A percentile compares a stretch with the other conserved stretches of the same genome.
These are phyloP conservation scores for Steinernema hermaphroditum DNA, from an alignment of 2,888 invertebrate genomes.

Conservation along the genomic window DNA sequence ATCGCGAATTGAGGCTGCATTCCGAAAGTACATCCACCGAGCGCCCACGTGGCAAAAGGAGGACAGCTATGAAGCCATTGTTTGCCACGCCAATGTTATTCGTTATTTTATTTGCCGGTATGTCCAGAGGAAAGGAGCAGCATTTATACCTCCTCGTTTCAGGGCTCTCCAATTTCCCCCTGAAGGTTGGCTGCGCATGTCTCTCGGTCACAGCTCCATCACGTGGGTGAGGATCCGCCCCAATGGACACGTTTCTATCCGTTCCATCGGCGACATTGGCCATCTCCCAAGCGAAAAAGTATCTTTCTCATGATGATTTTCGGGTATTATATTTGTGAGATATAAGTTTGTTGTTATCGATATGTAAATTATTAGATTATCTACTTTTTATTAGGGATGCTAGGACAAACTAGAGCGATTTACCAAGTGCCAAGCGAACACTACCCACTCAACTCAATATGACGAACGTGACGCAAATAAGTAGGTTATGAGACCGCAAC, in stretches of 20 bases:
- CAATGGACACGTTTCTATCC: conserved; percentile 81
- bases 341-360: too few species aligned
- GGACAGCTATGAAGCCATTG: conserved; percentile 85
- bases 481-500: too few species aligned
- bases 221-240: conserved; percentile 85
- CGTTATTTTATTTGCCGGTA: conserved; percentile 88
- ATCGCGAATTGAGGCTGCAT: conserved; percentile 75
- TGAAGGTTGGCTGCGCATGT: conserved; percentile 92
- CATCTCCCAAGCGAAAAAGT: conserved; percentile 79
- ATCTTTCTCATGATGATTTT: conserved; percentile 51
- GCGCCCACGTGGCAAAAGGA: conserved; percentile 79
- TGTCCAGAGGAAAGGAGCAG: too few species aligned
- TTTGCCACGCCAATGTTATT: conserved; percentile 97
- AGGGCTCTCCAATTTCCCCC: conserved; percentile 94
- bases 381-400: too few species aligned
- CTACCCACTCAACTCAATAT: too few species aligned
- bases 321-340: too few species aligned
- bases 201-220: conserved; percentile 87
- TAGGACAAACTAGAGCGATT: too few species aligned
- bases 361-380: too few species aligned
- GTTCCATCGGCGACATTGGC: conserved; percentile 84
- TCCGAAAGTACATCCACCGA: conserved; percentile 87
- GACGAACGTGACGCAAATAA: too few species aligned
- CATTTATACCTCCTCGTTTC: too few species aligned
- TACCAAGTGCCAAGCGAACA: too few species aligned